Evolutionary conservation across 1,140 invertebrate genomes (phyloP).

Genomic region (Eueides isabella): DNA sequence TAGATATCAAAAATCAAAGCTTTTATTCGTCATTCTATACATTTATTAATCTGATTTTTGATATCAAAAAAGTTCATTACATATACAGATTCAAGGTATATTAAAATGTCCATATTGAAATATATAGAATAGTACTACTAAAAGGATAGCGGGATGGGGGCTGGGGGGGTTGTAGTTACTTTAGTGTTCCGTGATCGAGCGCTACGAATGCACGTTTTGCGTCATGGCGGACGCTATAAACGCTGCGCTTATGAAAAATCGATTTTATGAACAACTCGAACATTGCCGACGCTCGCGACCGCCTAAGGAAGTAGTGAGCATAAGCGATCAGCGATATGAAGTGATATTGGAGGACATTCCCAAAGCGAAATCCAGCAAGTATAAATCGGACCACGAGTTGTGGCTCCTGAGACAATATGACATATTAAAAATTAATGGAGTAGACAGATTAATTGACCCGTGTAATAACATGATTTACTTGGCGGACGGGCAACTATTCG

Average conservation of each 20-base stretch:
- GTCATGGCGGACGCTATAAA: slow-evolving; percentile 15
- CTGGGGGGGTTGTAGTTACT: background rate
- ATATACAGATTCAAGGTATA: no score
- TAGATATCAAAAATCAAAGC: no score
- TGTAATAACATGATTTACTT: background rate
- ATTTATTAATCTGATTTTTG: no score
- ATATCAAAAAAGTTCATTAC: no score
- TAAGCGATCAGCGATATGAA: slow-evolving; percentile 10
- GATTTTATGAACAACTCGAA: slow-evolving; percentile 17
- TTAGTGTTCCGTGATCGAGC: slow-evolving; percentile 13
- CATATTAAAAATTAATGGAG: slow-evolving; percentile 2
- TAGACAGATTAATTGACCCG: background rate
- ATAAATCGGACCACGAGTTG: background rate
- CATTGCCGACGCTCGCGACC: background rate
- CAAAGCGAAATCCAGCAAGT: background rate
- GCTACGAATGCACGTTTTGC: background rate
- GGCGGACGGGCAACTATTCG: background rate
- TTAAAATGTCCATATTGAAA: background rate
- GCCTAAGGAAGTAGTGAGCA: background rate
- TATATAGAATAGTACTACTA: background rate
- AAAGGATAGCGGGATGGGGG: slow-evolving; percentile 15
- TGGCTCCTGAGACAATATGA: background rate
- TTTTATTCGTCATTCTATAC: no score
- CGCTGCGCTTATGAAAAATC: slow-evolving; percentile 20
- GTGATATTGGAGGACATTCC: slow-evolving; percentile 14